Evolutionary conservation across 1,140 invertebrate species (phyloP), one percentile per base, ranked within the genome.

Genomic region (Trinorchestia longiramus): DNA sequence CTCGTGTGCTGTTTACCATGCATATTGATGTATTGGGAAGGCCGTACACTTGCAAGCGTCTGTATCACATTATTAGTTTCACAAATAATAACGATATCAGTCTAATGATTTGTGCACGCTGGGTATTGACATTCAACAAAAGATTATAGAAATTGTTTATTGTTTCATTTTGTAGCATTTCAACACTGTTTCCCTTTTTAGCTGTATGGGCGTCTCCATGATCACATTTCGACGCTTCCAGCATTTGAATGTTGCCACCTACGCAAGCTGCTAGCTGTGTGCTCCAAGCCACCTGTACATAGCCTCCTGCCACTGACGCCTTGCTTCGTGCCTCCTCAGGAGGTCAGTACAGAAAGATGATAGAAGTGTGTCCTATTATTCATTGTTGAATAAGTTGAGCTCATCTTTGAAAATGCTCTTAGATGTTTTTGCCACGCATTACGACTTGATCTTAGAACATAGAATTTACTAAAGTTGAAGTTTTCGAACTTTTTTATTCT

Each of bases 231-330:
- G 62, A 43, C 95, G 96, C 44, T 95, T 90, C 96, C 96, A 95
- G 41, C 96, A 90, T 94, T 95, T 95, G n/a, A 96, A 96, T 57
- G 96, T 96, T 57, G 95, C 96, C 95, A 95, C 96, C 95, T 96
- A 92, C 90, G 92, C 92, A 94, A 95, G 88, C 0, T 96, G 77
- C 88, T 96, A 91, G 28, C 95, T 15, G 36, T 96, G 88, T 36
- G 95, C 95, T 43, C 95, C 45, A 92, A 92, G 43, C 95, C 96
- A n/a, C 96, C 96, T 3, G 95, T 96, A 42, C 96, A 95, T 43
- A 96, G 96, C 96, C 96, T 96, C 40, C 96, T 96, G 88, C 96
- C 96, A 4, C 96, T 96, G 88, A 96, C 96, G 44, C 96, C 96
- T n/a, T 96, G 96, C 47, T 95, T 96, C 23, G 95, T 95, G 42